Conservation (phyloP, 2,888 invertebrate species). For the Archaeoteleia sp. region DNA sequence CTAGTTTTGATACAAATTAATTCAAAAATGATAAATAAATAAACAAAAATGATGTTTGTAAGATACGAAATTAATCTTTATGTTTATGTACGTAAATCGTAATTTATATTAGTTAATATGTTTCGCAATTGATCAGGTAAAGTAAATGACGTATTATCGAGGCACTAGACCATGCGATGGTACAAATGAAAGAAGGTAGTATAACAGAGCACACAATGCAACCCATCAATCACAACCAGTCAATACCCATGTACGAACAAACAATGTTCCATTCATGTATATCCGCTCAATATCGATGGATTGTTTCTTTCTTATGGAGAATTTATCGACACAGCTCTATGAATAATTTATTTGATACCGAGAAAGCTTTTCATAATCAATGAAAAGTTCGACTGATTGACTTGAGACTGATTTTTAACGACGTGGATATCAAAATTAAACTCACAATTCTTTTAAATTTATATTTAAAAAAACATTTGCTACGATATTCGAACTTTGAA, state of each 20-base stretch:
- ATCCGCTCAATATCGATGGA: slow-evolving; percentile 43
- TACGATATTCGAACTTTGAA: too few relatives aligned
- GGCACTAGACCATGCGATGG: slow-evolving; percentile 17
- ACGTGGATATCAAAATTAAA: too few relatives aligned
- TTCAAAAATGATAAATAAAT: too few relatives aligned
- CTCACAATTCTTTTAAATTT: too few relatives aligned
- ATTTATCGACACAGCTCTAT: slow-evolving; percentile 38
- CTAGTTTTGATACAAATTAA: too few relatives aligned
- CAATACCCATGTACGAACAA: slow-evolving; percentile 42
- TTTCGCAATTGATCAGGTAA: too few relatives aligned
- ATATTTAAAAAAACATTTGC: too few relatives aligned
- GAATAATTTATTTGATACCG: slow-evolving; percentile 39
- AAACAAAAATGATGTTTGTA: too few relatives aligned
- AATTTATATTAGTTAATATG: too few relatives aligned
- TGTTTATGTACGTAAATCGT: too few relatives aligned
- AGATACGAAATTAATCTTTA: too few relatives aligned
- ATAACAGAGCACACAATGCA: slow-evolving; percentile 23
- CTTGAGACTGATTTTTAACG: too few relatives aligned
- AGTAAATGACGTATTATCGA: slow-evolving; percentile 16
- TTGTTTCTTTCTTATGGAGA: slow-evolving; percentile 43
- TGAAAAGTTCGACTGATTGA: slow-evolving; percentile 17
- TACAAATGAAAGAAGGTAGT: slow-evolving; percentile 24
- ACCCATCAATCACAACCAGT: slow-evolving; percentile 42
- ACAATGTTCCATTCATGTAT: slow-evolving; percentile 37
- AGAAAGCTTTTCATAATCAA: slow-evolving; percentile 30